phyloP scores from a whole-genome alignment of 2,113 vertebrate species.

The Excalfactoria chinensis region DNA sequence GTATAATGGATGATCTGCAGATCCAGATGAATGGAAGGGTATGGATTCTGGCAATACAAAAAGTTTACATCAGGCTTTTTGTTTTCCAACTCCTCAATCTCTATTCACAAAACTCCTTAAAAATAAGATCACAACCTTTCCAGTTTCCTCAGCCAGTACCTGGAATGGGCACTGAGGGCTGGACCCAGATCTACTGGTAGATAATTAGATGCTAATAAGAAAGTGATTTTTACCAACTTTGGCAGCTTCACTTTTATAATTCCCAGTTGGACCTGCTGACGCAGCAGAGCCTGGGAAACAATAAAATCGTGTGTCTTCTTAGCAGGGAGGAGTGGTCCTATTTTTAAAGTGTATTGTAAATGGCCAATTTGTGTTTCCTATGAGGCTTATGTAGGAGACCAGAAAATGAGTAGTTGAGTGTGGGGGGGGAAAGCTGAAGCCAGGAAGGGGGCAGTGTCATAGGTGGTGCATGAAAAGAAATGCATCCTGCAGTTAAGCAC shows the following conservation, averaged over 20 bases:
- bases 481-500: neutral
- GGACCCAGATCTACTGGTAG: constrained; percentile 6
- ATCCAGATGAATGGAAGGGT: neutral
- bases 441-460: neutral
- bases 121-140: constrained; percentile 33
- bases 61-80: neutral
- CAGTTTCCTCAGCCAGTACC: neutral
- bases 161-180: neutral
- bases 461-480: neutral
- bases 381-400: neutral
- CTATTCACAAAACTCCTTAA: constrained; percentile 6
- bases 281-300: constrained; percentile 31
- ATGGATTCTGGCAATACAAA: neutral
- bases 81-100: constrained; percentile 24
- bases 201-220: constrained; percentile 9
- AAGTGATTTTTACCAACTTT: constrained; percentile 46
- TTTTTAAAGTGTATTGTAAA: constrained; percentile 19
- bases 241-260: neutral
- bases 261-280: constrained; percentile 15
- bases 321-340: neutral
- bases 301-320: constrained; percentile 18
- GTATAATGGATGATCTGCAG: neutral
- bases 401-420: neutral
- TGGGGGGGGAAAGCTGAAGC: neutral
- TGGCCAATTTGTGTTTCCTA: constrained; percentile 12